Percentiles rank a stretch among this genome's conserved stretches.
phyloP scores from a whole-genome alignment of 2,113 vertebrate species.

The Mionectes macconnelli region DNA sequence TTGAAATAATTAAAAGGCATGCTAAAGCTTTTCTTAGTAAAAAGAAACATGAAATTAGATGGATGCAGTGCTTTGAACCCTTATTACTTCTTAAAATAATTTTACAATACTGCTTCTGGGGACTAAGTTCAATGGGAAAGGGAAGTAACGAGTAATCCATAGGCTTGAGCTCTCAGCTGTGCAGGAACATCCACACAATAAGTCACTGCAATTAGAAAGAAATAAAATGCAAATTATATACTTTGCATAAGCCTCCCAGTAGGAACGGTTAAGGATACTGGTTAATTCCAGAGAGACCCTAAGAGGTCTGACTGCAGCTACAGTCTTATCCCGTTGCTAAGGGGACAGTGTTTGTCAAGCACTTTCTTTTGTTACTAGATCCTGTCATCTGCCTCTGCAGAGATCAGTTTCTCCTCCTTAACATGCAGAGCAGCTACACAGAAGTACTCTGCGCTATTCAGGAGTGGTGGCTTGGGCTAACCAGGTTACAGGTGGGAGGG shows the following conservation, averaged over 20 bases:
- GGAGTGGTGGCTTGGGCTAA: background rate
- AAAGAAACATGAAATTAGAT: background rate
- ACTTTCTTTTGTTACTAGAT: background rate
- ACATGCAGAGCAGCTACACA: background rate
- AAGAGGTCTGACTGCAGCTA: background rate
- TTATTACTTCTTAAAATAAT: background rate
- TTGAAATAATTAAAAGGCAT: background rate
- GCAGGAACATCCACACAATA: background rate
- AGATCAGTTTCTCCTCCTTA: background rate
- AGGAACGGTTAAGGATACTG: background rate
- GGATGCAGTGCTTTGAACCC: background rate
- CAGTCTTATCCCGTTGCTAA: background rate
- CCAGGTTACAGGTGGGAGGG: constrained; percentile 6
- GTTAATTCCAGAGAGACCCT: background rate
- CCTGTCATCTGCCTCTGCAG: background rate
- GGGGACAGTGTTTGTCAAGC: constrained; percentile 8
- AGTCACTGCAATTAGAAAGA: background rate
- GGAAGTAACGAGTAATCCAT: background rate
- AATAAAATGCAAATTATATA: background rate
- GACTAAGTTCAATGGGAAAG: background rate
- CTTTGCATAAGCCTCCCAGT: background rate
- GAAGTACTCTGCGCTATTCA: background rate
- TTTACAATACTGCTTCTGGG: background rate
- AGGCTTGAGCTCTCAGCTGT: background rate
- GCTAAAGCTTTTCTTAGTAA: background rate